Base-by-base conservation (phyloP, 2,888 invertebrate genomes). In the Cephus rjabovi region DNA sequence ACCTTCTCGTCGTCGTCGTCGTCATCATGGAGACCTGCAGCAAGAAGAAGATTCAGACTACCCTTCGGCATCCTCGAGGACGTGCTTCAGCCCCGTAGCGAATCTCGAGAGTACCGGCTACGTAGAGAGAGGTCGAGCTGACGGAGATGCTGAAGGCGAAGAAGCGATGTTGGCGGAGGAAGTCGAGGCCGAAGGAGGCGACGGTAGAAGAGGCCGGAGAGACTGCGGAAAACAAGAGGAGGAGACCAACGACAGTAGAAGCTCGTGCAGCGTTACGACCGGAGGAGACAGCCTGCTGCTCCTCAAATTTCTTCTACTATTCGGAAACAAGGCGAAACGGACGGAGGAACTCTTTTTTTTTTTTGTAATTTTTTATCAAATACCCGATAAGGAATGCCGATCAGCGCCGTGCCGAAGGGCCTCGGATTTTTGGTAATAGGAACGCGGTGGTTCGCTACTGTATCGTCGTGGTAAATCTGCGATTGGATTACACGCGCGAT, bases 331-430 rank as follows among this genome's bases (percentile, higher is more conserved):
- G 56, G 56, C 56, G 56, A 23, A 56, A 56, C 56, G 56, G 31
- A 23, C 31, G 71, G 71, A 71, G 71, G 31, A 34, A 71, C 71
- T 33, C 30, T 71, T 71, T 70, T 71, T 71, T 71, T 71, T 71
- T 71, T 71, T 30, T 30, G 31, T 71, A 71, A 31, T 71, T 71
- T 71, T 71, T 71, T 71, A 31, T 1, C 31, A 12, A 23, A 31
- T 33, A 33, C 34, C 31, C 71, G 23, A 56, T 23, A 2, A 23
- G 23, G 56, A 23, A 23, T 23, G 9, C 9, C 23, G 23, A 9
- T 9, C 2, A 56, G 23, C 23, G 56, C 23, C 9, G 56, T 2
- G 23, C 23, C 9, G 56, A 56, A 56, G 23, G 56, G 56, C 2
- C 23, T 9, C 23, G 56, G 9, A 56, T 56, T 56, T 23, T 56